Percentiles rank a stretch among this genome's conserved stretches.
phyloP scores from a whole-genome alignment of 2,797 vertebrate species.

The Florisuga fusca region DNA sequence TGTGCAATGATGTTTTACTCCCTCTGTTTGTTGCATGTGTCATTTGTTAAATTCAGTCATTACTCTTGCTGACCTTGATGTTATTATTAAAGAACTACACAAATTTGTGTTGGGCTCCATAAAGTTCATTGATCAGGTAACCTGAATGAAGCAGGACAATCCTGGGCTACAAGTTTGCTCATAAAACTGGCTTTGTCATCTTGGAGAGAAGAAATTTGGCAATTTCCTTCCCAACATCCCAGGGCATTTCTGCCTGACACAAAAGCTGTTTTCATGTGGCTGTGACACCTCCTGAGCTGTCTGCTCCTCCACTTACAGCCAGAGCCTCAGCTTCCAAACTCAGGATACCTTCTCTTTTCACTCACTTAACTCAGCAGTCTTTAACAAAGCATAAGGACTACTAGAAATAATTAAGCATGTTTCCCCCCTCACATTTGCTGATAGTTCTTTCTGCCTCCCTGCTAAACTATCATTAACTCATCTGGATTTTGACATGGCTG shows the following conservation, averaged over 20 bases:
- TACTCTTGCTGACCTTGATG: conserved; percentile 57
- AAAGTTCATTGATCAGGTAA: not conserved
- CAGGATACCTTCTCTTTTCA: not conserved
- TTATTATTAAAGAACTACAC: conserved; percentile 70
- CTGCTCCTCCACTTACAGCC: not conserved
- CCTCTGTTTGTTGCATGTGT: conserved; percentile 64
- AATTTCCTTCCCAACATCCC: not conserved
- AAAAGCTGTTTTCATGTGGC: not conserved
- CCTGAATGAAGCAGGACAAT: not conserved
- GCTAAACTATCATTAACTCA: not conserved
- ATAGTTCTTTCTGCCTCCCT: not conserved
- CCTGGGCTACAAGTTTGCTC: not conserved
- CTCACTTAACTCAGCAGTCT: rapidly evolving
- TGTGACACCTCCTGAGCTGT: not conserved
- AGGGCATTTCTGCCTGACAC: not conserved
- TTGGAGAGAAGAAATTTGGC: not conserved
- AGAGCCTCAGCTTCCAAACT: not conserved
- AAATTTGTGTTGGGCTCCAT: not conserved
- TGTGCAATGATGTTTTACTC: not conserved
- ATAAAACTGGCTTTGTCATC: rapidly evolving
- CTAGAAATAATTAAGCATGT: not conserved
- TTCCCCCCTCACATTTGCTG: not conserved
- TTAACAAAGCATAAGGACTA: rapidly evolving
- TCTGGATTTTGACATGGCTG: not conserved
- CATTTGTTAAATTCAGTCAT: conserved; percentile 57